phyloP scores from a whole-genome alignment of 2,888 invertebrate species.

The Nycteola revayana region DNA sequence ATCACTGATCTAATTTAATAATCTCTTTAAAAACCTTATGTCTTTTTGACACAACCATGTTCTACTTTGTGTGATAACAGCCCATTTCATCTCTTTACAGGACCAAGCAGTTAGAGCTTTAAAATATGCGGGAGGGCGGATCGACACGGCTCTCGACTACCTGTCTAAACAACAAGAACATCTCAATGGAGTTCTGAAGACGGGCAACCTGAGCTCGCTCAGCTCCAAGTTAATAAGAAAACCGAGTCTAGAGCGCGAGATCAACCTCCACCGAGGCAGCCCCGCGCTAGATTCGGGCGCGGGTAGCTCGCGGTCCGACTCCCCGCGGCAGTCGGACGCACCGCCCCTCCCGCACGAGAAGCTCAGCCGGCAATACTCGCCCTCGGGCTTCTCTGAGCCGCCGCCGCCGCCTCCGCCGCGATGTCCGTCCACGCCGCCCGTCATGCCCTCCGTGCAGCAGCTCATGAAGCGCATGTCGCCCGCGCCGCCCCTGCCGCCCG shows the following conservation, averaged over 20 bases:
- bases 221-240: conserved; percentile 91
- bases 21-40: too few relatives aligned
- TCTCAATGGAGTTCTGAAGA: conserved; percentile 76
- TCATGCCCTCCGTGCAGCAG: conserved; percentile 83
- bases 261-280: conserved; percentile 89
- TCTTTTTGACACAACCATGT: too few relatives aligned
- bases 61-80: neutral
- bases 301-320: conserved; percentile 94
- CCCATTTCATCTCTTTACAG: conserved; percentile 62
- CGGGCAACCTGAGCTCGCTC: conserved; percentile 81
- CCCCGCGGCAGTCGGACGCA: conserved; percentile 87
- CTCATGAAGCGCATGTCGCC: conserved; percentile 84
- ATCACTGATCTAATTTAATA: too few relatives aligned
- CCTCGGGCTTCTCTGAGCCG: conserved; percentile 83
- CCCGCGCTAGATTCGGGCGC: conserved; percentile 94
- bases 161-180: conserved; percentile 84
- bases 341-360: conserved; percentile 83
- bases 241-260: conserved; percentile 93
- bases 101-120: conserved; percentile 86
- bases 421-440: conserved; percentile 86
- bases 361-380: conserved; percentile 87
- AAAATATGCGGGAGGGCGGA: conserved; percentile 86
- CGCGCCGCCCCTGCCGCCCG: conserved; percentile 83
- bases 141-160: conserved; percentile 87
- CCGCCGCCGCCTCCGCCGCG: conserved; percentile 90